Percentiles rank a stretch among this genome's conserved stretches.
Conservation (phyloP, 2,113 vertebrate genomes). For the Apus apus region DNA sequence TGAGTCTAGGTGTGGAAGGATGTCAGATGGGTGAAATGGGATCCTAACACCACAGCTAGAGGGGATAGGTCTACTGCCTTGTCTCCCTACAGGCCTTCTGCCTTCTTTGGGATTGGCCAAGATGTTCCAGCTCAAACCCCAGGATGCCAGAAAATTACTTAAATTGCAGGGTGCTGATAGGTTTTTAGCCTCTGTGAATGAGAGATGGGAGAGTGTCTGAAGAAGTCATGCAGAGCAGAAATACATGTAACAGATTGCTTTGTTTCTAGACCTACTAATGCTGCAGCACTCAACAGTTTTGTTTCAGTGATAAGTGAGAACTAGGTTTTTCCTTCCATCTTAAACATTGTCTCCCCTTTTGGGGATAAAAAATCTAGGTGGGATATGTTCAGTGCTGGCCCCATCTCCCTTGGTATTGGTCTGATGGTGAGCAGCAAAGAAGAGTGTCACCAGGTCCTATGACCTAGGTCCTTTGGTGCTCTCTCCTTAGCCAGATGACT, state of each 20-base stretch:
- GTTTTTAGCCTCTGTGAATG: background rate
- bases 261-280: background rate
- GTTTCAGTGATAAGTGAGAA: background rate
- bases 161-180: background rate
- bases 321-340: background rate
- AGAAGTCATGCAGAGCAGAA: background rate
- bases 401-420: background rate
- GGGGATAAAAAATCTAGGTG: background rate
- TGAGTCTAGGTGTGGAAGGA: background rate
- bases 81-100: background rate
- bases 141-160: background rate
- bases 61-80: background rate
- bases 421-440: background rate
- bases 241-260: background rate
- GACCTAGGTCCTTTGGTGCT: background rate
- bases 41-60: background rate
- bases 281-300: background rate
- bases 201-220: background rate
- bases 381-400: background rate
- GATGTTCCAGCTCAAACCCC: background rate
- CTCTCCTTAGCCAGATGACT: background rate
- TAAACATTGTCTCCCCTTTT: background rate
- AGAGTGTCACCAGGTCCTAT: background rate
- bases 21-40: background rate
- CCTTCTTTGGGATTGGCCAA: background rate